These are phyloP conservation scores for Caenorhabditis wallacei DNA, from an alignment of 2,888 invertebrate species.

Conservation along the genomic window DNA sequence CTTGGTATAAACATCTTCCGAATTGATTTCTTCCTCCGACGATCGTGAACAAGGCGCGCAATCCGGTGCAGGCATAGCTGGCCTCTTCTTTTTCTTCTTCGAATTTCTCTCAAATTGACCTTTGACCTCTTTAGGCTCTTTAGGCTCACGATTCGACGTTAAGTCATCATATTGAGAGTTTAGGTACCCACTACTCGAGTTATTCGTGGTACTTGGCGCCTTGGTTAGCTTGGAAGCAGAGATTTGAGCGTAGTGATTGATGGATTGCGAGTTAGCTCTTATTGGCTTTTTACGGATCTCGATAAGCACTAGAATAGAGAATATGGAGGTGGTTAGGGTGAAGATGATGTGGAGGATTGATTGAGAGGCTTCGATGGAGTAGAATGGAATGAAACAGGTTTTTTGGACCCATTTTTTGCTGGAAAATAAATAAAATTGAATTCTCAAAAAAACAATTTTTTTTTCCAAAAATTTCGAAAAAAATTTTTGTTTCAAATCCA, in stretches of 20 bases:
- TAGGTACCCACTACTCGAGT: constrained; percentile 76
- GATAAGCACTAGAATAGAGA: constrained; percentile 54
- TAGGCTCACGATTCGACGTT: constrained; percentile 24
- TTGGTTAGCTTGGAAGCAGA: constrained; percentile 52
- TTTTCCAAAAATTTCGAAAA: neutral
- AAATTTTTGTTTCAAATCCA: neutral
- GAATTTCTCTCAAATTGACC: constrained; percentile 60
- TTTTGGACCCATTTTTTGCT: constrained; percentile 68
- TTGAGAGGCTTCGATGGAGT: constrained; percentile 73
- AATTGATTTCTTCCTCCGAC: constrained; percentile 60
- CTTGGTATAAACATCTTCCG: constrained; percentile 68
- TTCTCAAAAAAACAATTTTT: neutral
- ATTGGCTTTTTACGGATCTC: constrained; percentile 54
- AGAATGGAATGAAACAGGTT: constrained; percentile 67
- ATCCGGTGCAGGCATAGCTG: constrained; percentile 64
- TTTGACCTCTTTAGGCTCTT: constrained; percentile 46
- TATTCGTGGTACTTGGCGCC: constrained; percentile 67
- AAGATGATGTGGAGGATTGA: constrained; percentile 71
- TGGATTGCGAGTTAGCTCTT: constrained; percentile 27
- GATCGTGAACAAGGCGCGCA: constrained; percentile 62
- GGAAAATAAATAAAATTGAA: no score
- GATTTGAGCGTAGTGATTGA: constrained; percentile 61
- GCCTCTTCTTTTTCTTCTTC: constrained; percentile 59
- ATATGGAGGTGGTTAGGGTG: constrained; percentile 67
- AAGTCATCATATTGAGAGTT: constrained; percentile 76